Evolutionary conservation across 1,140 invertebrate species (phyloP).

Genomic region (Aphaenogaster ashmeadi): DNA sequence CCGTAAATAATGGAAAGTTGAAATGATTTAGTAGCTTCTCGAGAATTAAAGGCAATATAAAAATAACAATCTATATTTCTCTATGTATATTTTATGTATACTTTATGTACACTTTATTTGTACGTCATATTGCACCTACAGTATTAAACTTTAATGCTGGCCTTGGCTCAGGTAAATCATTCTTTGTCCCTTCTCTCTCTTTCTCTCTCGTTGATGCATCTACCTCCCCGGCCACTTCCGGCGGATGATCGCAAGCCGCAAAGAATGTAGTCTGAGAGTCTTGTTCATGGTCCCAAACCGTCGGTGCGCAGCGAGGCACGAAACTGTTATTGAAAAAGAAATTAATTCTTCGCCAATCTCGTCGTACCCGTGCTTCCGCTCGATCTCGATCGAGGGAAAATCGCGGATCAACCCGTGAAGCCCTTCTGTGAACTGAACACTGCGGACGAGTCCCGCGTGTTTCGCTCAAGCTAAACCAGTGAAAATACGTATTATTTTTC

Average conservation of each 20-base stretch:
- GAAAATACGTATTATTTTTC: not conserved
- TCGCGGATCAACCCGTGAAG: conserved; percentile 10
- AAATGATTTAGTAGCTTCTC: conserved; percentile 79
- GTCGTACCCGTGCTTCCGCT: conserved; percentile 59
- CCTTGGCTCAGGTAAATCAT: conserved; percentile 56
- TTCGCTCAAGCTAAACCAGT: not conserved
- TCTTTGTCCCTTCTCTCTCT: conserved; percentile 40
- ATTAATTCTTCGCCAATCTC: conserved; percentile 76
- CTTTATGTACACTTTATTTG: not conserved
- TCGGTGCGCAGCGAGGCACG: conserved; percentile 74
- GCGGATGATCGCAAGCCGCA: conserved; percentile 58
- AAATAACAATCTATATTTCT: not conserved
- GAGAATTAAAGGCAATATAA: conserved; percentile 62
- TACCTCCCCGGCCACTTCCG: conserved; percentile 71
- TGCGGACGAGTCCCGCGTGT: not conserved
- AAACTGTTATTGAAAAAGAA: conserved; percentile 79
- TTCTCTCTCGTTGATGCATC: conserved; percentile 24
- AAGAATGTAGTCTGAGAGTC: conserved; percentile 53
- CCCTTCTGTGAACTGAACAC: not conserved
- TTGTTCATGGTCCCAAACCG: conserved; percentile 65
- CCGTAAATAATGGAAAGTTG: conserved; percentile 61
- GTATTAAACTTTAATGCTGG: conserved; percentile 34
- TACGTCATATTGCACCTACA: not conserved
- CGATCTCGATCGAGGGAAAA: conserved; percentile 45
- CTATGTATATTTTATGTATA: not conserved